Base-by-base conservation (phyloP, 2,797 vertebrate genomes). In the Pseudocheirus occidentalis region DNA sequence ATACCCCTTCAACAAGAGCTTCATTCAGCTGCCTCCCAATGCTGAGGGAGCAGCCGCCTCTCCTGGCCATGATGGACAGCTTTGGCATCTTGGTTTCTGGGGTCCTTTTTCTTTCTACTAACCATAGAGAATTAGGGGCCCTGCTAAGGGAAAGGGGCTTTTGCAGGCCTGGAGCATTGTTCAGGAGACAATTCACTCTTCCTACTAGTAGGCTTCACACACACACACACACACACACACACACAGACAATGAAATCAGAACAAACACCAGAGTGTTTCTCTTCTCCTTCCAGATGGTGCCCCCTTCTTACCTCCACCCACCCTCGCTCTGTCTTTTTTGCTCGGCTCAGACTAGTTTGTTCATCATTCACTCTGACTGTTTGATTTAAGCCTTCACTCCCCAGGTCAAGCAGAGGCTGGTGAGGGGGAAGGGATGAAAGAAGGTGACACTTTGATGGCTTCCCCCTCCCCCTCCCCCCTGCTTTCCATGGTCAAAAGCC, bases 241-340 rank as follows among this genome's bases (percentile, higher is more conserved):
- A 96, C 92, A 94, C 0, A 96, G 24, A 34, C 89, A 95, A 97
- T 87, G 95, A 96, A 97, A 95, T 89, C 54, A 40, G 95, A 94
- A 98, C 98, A 99, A 98, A 98, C 97, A 98, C 98, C 95, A 59
- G 94, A 99, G 97, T 97, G 98, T 98, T 87, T 98, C 98, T 98
- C 98, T 93, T 96, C 98, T 98, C 98, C 98, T 97, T 98, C 98
- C 97, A 98, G 98, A 98, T 98, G 99, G 98, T 96, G 57, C 96
- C 96, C 96, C 97, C 57, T 96, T 93, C n/a, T n/a, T 92, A 56
- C 95, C 0, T 24, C 91, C 90, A 27, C 55, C 90, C 57, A 87
- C 12, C 81, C 62, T 54, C 92, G 95, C 94, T 95, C 91, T 90
- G 54, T 29, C 96, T 57, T 96, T 98, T 97, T 98, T 98, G 98